Base-by-base conservation (phyloP, 2,113 vertebrate species). In the Morphnarchus princeps region DNA sequence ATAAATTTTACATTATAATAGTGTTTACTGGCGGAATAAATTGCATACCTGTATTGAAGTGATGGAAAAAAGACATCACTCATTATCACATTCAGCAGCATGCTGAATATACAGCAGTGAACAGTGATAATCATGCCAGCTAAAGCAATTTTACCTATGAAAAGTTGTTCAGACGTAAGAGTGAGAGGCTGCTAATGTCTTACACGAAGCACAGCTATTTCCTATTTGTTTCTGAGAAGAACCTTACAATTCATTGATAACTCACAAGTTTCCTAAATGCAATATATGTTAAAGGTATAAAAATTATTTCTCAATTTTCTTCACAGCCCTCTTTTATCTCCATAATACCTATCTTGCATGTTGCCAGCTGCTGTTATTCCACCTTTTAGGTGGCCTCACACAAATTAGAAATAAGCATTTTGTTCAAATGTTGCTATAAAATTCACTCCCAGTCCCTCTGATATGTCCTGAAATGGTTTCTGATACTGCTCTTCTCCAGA, bases 1-100 rank as follows among this genome's bases (percentile, higher is more conserved):
- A 96, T 97, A 97, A 96, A 96, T 98, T 97, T 97, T 96, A 96
- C 94, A 96, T 97, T 97, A 97, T 97, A 97, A 97, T 92, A 95
- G 88, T 97, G 96, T 97, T 98, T 97, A 97, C 97, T 94, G 93
- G 94, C 36, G 76, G 97, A 97, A 97, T 91, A 96, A 97, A 97
- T 92, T 91, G 81, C 93, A 97, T 95, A 92, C 87, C 93, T 97
- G 79, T 93, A 90, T 87, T 94, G 91, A 96, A 89, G 93, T 92
- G 94, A 97, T 83, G 87, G 87, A 96, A 93, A 97, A 83, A 92
- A 96, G 86, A 92, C 95, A 89, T 92, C 85, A 83, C 96, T 98
- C 83, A 97, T 89, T 96, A 95, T 95, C 96, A 89, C 87, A 71
- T 96, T 96, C 80, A 94, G 93, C 62, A 86, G 78, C 84, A 83